Evolutionary conservation across 2,888 invertebrate genomes (phyloP).

Genomic region (Hymenopus coronatus): DNA sequence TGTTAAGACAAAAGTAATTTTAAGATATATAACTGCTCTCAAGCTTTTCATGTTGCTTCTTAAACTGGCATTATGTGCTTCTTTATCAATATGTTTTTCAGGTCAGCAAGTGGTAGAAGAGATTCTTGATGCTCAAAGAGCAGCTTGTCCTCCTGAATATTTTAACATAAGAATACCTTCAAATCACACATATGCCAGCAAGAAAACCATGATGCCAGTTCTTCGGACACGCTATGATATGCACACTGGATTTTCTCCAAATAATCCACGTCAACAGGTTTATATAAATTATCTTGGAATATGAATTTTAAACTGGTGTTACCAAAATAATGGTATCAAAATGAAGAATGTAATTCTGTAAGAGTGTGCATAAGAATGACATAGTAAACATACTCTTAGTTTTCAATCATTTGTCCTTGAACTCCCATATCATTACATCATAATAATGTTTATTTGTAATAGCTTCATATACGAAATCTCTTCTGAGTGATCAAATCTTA

Average conservation of each 20-base stretch:
- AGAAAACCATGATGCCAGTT: slow-evolving; percentile 50
- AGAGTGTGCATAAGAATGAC: too few species aligned
- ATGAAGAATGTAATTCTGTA: too few species aligned
- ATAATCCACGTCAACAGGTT: slow-evolving; percentile 59
- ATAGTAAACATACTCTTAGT: too few species aligned
- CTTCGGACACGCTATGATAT: slow-evolving; percentile 55
- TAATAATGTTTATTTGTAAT: too few species aligned
- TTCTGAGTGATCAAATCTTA: too few species aligned
- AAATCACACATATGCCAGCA: slow-evolving; percentile 44
- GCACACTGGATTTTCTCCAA: slow-evolving; percentile 55
- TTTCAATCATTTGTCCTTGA: too few species aligned
- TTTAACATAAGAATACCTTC: slow-evolving; percentile 55
- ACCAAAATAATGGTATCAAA: too few species aligned
- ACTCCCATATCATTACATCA: too few species aligned
- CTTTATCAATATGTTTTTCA: slow-evolving; percentile 36
- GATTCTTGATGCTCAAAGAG: slow-evolving; percentile 57
- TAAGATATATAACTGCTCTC: background rate
- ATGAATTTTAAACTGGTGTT: too few species aligned
- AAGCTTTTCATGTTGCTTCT: background rate
- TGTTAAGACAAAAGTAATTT: too few species aligned
- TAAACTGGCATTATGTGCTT: background rate
- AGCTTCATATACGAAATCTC: too few species aligned
- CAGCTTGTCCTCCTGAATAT: slow-evolving; percentile 61
- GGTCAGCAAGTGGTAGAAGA: slow-evolving; percentile 63
- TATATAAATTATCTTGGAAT: background rate